Evolutionary conservation across 2,888 invertebrate species (phyloP).

Genomic region (Cryptocephalus moraei): DNA sequence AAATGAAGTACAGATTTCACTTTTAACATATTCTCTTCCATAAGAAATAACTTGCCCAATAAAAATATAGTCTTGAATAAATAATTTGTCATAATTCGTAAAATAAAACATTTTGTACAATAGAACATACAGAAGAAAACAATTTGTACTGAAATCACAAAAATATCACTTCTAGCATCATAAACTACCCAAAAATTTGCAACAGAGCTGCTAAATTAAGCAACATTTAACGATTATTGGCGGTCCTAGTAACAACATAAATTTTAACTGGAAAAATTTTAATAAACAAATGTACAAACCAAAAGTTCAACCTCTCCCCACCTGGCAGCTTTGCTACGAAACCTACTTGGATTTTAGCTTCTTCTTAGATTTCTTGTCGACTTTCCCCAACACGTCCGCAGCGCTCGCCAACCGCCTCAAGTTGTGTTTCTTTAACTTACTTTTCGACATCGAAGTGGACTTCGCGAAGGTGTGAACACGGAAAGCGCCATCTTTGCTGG

Average conservation of each 20-base stretch:
- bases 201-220: neutral
- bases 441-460: conserved; percentile 19
- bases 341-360: conserved; percentile 26
- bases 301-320: neutral
- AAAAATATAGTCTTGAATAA: conserved; percentile 7
- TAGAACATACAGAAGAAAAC: conserved; percentile 8
- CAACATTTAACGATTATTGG: no score
- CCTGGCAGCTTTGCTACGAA: neutral
- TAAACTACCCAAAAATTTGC: conserved; percentile 4
- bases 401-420: conserved; percentile 27
- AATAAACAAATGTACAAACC: neutral
- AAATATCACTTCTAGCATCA: conserved; percentile 19
- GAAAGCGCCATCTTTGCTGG: conserved; percentile 24
- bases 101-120: neutral
- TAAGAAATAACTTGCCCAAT: neutral
- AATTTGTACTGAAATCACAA: conserved; percentile 21
- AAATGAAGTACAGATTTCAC: no score
- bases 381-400: conserved; percentile 24
- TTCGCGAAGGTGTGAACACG: conserved; percentile 32
- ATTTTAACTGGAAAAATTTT: neutral
- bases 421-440: conserved; percentile 27
- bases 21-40: no score
- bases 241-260: neutral
- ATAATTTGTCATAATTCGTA: conserved; percentile 5
- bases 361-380: conserved; percentile 33